These are phyloP conservation scores for Ennomos quercinarius DNA, from an alignment of 2,888 invertebrate genomes.

Conservation along the genomic window DNA sequence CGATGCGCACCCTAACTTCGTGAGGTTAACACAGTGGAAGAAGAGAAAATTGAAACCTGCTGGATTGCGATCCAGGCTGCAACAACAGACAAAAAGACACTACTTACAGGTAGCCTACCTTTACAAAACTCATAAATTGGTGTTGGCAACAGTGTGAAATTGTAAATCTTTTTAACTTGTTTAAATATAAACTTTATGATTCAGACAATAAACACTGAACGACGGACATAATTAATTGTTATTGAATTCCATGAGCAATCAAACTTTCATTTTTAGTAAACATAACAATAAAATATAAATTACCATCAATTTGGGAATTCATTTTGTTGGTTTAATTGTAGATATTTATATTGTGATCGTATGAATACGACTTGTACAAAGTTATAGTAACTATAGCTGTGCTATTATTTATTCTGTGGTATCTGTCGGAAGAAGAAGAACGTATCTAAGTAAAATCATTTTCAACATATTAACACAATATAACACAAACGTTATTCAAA, in stretches of 20 bases:
- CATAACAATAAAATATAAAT: slow-evolving; percentile 25
- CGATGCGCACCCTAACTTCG: slow-evolving; percentile 53
- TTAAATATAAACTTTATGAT: background rate
- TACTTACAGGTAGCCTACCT: slow-evolving; percentile 11
- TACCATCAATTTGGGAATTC: slow-evolving; percentile 15
- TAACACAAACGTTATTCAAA: background rate
- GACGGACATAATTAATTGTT: slow-evolving; percentile 7
- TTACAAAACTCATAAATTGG: too few relatives aligned
- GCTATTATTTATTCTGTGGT: too few relatives aligned
- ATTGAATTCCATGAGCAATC: slow-evolving; percentile 16
- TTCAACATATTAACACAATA: background rate
- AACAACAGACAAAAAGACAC: slow-evolving; percentile 13
- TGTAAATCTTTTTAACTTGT: background rate
- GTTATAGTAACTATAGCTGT: too few relatives aligned
- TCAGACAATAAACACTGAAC: slow-evolving; percentile 1
- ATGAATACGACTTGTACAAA: background rate
- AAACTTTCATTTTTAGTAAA: slow-evolving; percentile 29
- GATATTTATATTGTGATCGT: background rate
- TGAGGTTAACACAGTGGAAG: slow-evolving; percentile 36
- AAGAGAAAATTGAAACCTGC: slow-evolving; percentile 14
- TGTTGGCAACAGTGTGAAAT: too few relatives aligned
- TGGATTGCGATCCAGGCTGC: slow-evolving; percentile 3
- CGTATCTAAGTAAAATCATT: too few relatives aligned
- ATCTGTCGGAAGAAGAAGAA: too few relatives aligned
- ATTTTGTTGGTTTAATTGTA: slow-evolving; percentile 19